Evolutionary conservation across 1,140 invertebrate genomes (phyloP).

Genomic region (Drosophila sturtevanti): DNA sequence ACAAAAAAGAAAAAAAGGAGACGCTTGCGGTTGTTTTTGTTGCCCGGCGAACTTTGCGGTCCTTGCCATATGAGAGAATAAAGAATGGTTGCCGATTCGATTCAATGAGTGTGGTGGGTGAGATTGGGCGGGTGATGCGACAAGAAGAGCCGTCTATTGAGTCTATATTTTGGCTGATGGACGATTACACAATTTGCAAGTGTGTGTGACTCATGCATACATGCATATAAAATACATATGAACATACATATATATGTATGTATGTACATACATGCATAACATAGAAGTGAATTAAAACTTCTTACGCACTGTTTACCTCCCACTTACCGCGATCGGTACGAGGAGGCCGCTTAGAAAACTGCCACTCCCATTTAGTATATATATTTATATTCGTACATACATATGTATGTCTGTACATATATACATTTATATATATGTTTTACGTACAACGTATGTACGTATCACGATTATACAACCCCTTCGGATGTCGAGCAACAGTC

Average conservation of each 20-base stretch:
- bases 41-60: conserved; percentile 34
- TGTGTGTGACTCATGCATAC: conserved; percentile 18
- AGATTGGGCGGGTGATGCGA: conserved; percentile 19
- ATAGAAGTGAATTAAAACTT: neutral
- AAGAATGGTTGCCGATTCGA: neutral
- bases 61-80: conserved; percentile 5
- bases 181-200: conserved; percentile 61
- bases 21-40: conserved; percentile 28
- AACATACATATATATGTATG: conserved; percentile 9
- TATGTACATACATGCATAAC: neutral
- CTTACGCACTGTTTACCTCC: neutral
- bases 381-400: neutral
- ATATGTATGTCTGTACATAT: neutral
- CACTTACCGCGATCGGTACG: neutral
- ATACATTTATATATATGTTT: conserved; percentile 3
- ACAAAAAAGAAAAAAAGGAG: conserved; percentile 53
- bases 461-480: conserved; percentile 48
- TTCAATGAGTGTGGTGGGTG: neutral
- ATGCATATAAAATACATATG: conserved; percentile 9
- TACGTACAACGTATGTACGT: neutral
- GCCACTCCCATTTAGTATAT: conserved; percentile 11
- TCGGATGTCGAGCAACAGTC: conserved; percentile 35
- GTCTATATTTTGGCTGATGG: conserved; percentile 10
- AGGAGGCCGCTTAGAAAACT: conserved; percentile 24
- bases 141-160: conserved; percentile 18